Evolutionary conservation across 1,140 invertebrate genomes (phyloP), one percentile per base, ranked within the genome.

Genomic region (Euwallacea fornicatus): DNA sequence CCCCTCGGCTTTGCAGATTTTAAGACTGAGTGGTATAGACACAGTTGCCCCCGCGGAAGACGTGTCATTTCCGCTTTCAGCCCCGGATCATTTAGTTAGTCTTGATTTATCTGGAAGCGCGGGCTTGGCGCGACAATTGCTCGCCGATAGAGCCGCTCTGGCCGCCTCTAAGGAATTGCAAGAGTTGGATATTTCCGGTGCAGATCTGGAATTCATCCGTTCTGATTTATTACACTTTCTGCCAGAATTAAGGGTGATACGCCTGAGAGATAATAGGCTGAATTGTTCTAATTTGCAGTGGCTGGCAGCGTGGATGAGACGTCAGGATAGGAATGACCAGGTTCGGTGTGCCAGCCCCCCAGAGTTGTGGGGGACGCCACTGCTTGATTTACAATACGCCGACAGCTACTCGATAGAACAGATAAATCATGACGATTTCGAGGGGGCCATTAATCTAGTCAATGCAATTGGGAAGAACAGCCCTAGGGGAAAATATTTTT

Each of bases 31-130:
- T 10, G 86, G 86, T 74, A 82, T 94, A 47, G 85, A 85, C 71
- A 83, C 87, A 62, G 83, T 86, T 61, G 81, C 87, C 41, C 83
- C 83, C 46, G 84, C 85, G 66, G 81, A 84, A 71, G 88, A 90
- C 74, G 87, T 88, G 75, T 85, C 86, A 50, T 91, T 91, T 81
- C 89, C 89, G 1, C 84, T 91, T 62, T 85, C 88, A 9, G 84
- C 89, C 15, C 87, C 91, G 6, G 88, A 90, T 76, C 85, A 87
- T 77, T 83, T 95, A 41, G 84, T 89, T 75, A 86, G 83, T 66
- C 83, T 95, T 41, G 88, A 94, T 78, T 81, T 95, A 50, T 88
- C 91, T 69, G 85, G 86, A 68, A 94, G 93, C 77, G 87, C 91
- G 0, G 84, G 85, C 7, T 82, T 95, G 43, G 88, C 89, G 0